Conservation (phyloP, 37 sponge, comb jelly and placozoan species). For the Diacarnus erythraeanus region DNA sequence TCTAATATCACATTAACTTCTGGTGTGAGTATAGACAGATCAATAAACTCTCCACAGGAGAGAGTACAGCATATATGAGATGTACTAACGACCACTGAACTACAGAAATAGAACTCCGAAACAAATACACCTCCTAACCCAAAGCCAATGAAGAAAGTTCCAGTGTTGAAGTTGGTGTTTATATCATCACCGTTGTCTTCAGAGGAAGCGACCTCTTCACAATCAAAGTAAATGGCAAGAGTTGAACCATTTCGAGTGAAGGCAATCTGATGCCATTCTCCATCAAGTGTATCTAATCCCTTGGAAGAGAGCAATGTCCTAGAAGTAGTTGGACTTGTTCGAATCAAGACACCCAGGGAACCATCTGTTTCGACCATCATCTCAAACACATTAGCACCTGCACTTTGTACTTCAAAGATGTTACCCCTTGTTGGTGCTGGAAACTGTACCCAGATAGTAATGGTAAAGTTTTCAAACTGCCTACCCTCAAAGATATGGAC, state of each 20-base stretch:
- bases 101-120: slow-evolving; percentile 53
- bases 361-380: slow-evolving; percentile 9
- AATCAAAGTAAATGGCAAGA: slow-evolving; percentile 39
- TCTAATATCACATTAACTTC: slow-evolving; percentile 23
- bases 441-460: slow-evolving; percentile 48
- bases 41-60: slow-evolving; percentile 57
- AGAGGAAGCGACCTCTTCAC: neutral
- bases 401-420: slow-evolving; percentile 24
- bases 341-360: neutral
- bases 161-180: slow-evolving; percentile 1
- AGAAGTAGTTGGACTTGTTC: slow-evolving; percentile 3
- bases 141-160: slow-evolving; percentile 32
- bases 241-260: neutral
- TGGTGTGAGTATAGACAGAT: neutral
- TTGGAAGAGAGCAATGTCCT: neutral
- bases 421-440: neutral
- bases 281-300: slow-evolving; percentile 10
- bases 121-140: slow-evolving; percentile 16
- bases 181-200: neutral
- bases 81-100: neutral
- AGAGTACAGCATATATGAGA: slow-evolving; percentile 37
- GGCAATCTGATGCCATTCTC: slow-evolving; percentile 41
- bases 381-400: slow-evolving; percentile 5
- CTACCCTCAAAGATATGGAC: slow-evolving; percentile 4
- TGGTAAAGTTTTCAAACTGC: slow-evolving; percentile 25